phyloP scores from a whole-genome alignment of 2,797 vertebrate species.

The Lepilemur septentrionalis region DNA sequence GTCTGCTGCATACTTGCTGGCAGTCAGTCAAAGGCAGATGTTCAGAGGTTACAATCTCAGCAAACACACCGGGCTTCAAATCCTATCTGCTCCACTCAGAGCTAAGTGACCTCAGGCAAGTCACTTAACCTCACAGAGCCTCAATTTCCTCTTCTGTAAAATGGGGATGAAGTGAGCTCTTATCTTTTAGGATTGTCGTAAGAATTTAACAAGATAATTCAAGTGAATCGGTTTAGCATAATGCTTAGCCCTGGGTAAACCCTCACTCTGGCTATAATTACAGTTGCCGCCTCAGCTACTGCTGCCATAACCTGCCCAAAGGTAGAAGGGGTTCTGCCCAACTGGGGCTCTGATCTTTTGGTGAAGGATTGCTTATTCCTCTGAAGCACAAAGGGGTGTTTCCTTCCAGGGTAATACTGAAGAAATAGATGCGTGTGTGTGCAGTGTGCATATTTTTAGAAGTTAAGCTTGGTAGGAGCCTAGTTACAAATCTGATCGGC shows the following conservation, averaged over 20 bases:
- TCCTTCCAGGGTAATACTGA: not conserved
- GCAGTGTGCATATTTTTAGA: not conserved
- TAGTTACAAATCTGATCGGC: slow-evolving; percentile 72
- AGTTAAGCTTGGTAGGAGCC: slow-evolving; percentile 47
- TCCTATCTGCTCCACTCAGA: not conserved
- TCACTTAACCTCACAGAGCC: not conserved
- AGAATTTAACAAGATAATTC: not conserved
- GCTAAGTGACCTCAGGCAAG: not conserved
- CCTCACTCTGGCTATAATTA: fast-evolving
- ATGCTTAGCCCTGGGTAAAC: fast-evolving
- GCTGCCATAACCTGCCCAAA: not conserved
- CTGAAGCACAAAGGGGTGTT: not conserved
- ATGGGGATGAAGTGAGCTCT: not conserved
- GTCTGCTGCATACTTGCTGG: fast-evolving
- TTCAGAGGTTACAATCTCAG: not conserved
- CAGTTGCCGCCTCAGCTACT: fast-evolving
- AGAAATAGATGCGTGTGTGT: not conserved
- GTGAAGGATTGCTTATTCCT: not conserved
- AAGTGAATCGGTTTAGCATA: not conserved
- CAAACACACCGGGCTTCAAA: not conserved
- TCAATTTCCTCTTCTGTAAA: not conserved
- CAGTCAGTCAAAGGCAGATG: not conserved
- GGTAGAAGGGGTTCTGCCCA: not conserved
- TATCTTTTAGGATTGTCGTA: not conserved
- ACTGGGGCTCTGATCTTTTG: not conserved